Conservation (phyloP, 1,140 invertebrate genomes). For the Muscidifurax raptorellus region DNA sequence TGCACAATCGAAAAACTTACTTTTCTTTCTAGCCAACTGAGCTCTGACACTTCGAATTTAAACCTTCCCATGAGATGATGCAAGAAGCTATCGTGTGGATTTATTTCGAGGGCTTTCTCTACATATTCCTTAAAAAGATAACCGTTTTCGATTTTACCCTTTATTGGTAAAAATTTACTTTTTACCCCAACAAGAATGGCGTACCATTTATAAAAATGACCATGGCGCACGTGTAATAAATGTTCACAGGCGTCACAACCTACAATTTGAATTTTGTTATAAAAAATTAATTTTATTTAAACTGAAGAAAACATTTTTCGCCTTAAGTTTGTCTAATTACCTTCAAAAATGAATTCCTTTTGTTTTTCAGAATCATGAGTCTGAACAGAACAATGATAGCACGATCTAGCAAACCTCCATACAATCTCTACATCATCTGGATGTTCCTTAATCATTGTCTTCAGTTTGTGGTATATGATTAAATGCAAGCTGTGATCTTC, state of each 20-base stretch:
- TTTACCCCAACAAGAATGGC: slow-evolving; percentile 83
- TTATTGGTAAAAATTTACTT: slow-evolving; percentile 78
- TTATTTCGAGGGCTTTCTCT: slow-evolving; percentile 81
- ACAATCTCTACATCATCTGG: slow-evolving; percentile 76
- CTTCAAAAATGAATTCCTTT: slow-evolving; percentile 77
- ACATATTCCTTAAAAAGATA: slow-evolving; percentile 84
- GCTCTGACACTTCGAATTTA: slow-evolving; percentile 81
- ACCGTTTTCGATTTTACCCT: slow-evolving; percentile 84
- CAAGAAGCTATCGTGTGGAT: slow-evolving; percentile 80
- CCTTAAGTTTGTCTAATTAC: slow-evolving; percentile 62
- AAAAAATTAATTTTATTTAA: background rate
- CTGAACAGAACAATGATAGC: slow-evolving; percentile 76
- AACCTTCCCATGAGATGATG: slow-evolving; percentile 84
- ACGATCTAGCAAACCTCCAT: slow-evolving; percentile 83
- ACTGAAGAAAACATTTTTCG: background rate
- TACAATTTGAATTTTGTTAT: slow-evolving; percentile 60
- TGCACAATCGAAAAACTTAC: slow-evolving; percentile 64
- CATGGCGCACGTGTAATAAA: slow-evolving; percentile 77
- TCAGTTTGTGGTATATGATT: slow-evolving; percentile 65
- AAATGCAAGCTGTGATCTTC: slow-evolving; percentile 61
- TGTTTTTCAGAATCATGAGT: slow-evolving; percentile 74
- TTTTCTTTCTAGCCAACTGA: slow-evolving; percentile 84
- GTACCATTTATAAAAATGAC: slow-evolving; percentile 87
- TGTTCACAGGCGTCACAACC: slow-evolving; percentile 79
- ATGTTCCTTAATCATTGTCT: slow-evolving; percentile 67